A percentile compares a stretch with the other conserved stretches of the same genome.
Evolutionary conservation across 2,797 vertebrate genomes (phyloP).

Genomic region (Chelmon rostratus): DNA sequence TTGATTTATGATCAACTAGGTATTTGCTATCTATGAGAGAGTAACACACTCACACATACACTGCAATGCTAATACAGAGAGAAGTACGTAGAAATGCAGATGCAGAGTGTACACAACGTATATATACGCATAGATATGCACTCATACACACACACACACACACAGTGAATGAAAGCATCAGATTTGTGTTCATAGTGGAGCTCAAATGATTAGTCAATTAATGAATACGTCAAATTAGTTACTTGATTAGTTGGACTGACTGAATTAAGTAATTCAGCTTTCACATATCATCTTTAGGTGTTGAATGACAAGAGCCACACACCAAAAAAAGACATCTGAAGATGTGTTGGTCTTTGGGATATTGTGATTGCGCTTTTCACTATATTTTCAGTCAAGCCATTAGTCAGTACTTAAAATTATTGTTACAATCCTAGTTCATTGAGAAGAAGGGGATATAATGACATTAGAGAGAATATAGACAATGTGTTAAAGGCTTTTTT

Average conservation of each 20-base stretch:
- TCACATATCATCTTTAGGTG: too few relatives aligned
- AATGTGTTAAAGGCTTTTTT: too few relatives aligned
- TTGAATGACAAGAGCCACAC: background rate
- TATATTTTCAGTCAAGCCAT: too few relatives aligned
- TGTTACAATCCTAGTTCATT: background rate
- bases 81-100: conserved; percentile 25
- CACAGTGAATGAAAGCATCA: background rate
- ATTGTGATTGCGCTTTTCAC: too few relatives aligned
- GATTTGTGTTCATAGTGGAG: background rate
- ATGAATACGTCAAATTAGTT: background rate
- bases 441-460: background rate
- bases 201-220: background rate
- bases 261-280: too few relatives aligned
- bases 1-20: conserved; percentile 67
- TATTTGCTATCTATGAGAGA: conserved; percentile 30
- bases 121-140: background rate
- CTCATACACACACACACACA: background rate
- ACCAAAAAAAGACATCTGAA: background rate
- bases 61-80: conserved; percentile 7
- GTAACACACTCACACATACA: conserved; percentile 11
- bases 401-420: too few relatives aligned
- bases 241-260: too few relatives aligned
- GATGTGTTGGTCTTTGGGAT: background rate
- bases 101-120: conserved; percentile 3
- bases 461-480: too few relatives aligned